These are phyloP conservation scores for Dryas iulia DNA, from an alignment of 1,140 invertebrate genomes.

Conservation along the genomic window DNA sequence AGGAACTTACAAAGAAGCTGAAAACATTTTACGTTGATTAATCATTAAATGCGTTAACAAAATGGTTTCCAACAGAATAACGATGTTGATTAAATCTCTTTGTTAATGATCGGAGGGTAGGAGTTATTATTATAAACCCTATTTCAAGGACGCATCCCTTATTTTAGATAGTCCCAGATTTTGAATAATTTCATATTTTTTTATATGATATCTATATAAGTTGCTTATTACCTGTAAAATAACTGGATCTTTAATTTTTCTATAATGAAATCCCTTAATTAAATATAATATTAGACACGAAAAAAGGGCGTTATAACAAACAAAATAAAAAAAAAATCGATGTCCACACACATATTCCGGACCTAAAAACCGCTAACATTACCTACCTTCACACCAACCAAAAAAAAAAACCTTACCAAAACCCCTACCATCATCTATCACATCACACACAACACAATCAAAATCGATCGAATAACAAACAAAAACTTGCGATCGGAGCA, in stretches of 20 bases:
- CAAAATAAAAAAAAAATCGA: too few relatives aligned
- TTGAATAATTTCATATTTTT: not conserved
- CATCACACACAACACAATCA: slow-evolving; percentile 59
- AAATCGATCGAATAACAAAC: slow-evolving; percentile 55
- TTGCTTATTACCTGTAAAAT: too few relatives aligned
- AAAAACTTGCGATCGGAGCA: not conserved
- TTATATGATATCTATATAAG: not conserved
- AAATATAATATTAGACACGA: too few relatives aligned
- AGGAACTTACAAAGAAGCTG: not conserved
- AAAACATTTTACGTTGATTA: too few relatives aligned
- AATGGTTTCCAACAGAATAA: slow-evolving; percentile 9
- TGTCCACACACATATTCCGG: too few relatives aligned
- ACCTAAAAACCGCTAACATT: too few relatives aligned
- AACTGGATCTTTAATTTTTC: too few relatives aligned
- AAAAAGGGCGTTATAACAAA: too few relatives aligned
- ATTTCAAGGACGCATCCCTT: not conserved
- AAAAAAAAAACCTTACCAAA: too few relatives aligned
- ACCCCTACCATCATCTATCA: too few relatives aligned
- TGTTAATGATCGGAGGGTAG: slow-evolving; percentile 9
- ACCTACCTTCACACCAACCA: too few relatives aligned
- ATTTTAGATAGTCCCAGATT: not conserved
- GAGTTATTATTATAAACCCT: not conserved
- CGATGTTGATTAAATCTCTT: slow-evolving; percentile 19
- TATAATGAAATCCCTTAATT: too few relatives aligned
- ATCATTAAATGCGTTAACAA: not conserved